Conservation (phyloP, 2,113 vertebrate genomes). For the Chaetura pelagica region DNA sequence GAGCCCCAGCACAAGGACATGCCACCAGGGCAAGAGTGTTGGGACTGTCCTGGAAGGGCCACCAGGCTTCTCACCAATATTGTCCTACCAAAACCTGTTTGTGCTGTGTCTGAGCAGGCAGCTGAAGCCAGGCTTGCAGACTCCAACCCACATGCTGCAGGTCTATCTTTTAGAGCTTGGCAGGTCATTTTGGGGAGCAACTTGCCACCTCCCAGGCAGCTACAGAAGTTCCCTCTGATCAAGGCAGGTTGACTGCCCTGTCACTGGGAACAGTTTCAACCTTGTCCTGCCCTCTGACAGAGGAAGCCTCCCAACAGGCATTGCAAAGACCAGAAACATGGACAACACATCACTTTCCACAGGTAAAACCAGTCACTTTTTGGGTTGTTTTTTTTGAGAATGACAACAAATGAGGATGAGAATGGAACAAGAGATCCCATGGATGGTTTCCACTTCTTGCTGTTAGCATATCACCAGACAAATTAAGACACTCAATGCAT, state of each 20-base stretch:
- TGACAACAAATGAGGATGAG: constrained; percentile 43
- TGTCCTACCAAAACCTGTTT: background rate
- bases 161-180: background rate
- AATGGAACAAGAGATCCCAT: constrained; percentile 7
- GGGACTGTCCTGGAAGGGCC: background rate
- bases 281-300: background rate
- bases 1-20: background rate
- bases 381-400: background rate
- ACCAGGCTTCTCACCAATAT: background rate
- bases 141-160: background rate
- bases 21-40: background rate
- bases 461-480: background rate
- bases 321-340: constrained; percentile 8
- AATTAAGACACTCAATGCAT: constrained; percentile 10
- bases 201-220: background rate
- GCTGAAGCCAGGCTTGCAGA: background rate
- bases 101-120: background rate
- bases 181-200: constrained; percentile 10
- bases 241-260: background rate
- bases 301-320: constrained; percentile 11
- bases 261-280: background rate
- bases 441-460: constrained; percentile 2
- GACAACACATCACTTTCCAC: constrained; percentile 41
- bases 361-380: background rate
- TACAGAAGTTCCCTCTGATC: background rate